These are phyloP conservation scores for Pagetopsis macropterus DNA, from an alignment of 2,797 vertebrate genomes.

Conservation along the genomic window DNA sequence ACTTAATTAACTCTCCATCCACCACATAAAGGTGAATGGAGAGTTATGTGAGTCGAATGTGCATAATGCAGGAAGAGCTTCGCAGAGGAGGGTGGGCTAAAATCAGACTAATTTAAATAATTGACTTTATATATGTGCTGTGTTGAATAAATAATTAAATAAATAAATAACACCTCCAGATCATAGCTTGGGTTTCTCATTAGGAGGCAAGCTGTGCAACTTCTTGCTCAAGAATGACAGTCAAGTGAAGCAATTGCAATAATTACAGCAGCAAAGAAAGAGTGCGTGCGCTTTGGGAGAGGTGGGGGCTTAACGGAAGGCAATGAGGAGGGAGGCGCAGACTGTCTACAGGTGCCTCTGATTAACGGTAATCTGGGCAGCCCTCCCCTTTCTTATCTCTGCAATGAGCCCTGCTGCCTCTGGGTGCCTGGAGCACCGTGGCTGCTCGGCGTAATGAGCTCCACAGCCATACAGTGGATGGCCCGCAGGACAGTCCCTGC, in stretches of 20 bases:
- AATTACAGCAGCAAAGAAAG: conserved; percentile 77
- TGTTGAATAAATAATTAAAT: conserved; percentile 77
- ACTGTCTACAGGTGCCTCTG: conserved; percentile 85
- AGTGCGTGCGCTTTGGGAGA: conserved; percentile 39
- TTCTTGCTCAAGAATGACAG: conserved; percentile 76
- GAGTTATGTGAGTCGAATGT: conserved; percentile 56
- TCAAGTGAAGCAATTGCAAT: conserved; percentile 80
- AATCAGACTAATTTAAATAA: conserved; percentile 80
- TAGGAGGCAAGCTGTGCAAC: conserved; percentile 78
- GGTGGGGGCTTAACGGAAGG: conserved; percentile 60
- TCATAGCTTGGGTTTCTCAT: conserved; percentile 79
- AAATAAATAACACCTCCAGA: conserved; percentile 77
- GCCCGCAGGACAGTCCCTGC: conserved; percentile 83
- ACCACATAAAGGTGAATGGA: conserved; percentile 20
- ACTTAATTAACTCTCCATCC: conserved; percentile 69
- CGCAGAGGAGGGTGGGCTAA: conserved; percentile 52
- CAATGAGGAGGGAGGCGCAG: conserved; percentile 70
- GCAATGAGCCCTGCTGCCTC: conserved; percentile 61
- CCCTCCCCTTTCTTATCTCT: conserved; percentile 77
- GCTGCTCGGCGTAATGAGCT: conserved; percentile 85
- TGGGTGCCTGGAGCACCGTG: conserved; percentile 69
- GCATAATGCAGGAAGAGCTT: conserved; percentile 56
- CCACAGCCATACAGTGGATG: conserved; percentile 77
- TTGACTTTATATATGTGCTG: conserved; percentile 81
- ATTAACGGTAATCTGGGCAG: conserved; percentile 85